Evolutionary conservation across 2,888 invertebrate genomes (phyloP), one percentile per base, ranked within the genome.

Genomic region (Rhodophaea formosa): DNA sequence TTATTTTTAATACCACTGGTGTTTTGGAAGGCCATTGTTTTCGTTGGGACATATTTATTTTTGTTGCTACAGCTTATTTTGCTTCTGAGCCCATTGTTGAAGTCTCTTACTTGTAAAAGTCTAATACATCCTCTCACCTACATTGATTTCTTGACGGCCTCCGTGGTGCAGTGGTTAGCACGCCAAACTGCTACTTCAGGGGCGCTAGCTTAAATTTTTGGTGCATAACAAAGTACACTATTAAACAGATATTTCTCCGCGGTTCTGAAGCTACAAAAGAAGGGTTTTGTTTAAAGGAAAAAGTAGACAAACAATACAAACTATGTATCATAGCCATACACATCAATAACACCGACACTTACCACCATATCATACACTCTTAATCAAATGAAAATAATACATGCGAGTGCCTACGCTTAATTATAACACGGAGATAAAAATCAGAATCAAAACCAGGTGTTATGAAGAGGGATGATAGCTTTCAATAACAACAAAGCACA

Each of bases 21-120:
- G 77, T 80, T 75, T 77, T 71, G 68, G 71, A 63, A 64, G 62
- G 64, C 77, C 84, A 85, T 84, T 88, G 87, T 88, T 88, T 87
- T 83, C 82, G 78, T 86, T 81, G 74, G 76, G 82, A 86, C 83
- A 82, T 78, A 79, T 82, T 85, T 86, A 79, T 81, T 80, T 78
- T 79, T 67, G 74, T 73, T 67, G 67, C 62, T 66, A 61, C 66
- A 62, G 66, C 71, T 71, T 73, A 71, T 74, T 78, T 73, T 74
- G 43, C 65, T 68, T 71, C 67, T 61, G 63, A 59, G 55, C 58
- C 54, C 71, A 70, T 75, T 77, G 72, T 79, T 76, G 64, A 51
- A 35, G 35, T 35, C 35, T 35, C 35, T 51, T 51, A 51, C 51
- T 35, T 51, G 51, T 49, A 49, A 32, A n/a, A 14, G 32, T 51